These are phyloP conservation scores for Serrognathus titanus DNA, from an alignment of 2,888 invertebrate genomes.

Conservation along the genomic window DNA sequence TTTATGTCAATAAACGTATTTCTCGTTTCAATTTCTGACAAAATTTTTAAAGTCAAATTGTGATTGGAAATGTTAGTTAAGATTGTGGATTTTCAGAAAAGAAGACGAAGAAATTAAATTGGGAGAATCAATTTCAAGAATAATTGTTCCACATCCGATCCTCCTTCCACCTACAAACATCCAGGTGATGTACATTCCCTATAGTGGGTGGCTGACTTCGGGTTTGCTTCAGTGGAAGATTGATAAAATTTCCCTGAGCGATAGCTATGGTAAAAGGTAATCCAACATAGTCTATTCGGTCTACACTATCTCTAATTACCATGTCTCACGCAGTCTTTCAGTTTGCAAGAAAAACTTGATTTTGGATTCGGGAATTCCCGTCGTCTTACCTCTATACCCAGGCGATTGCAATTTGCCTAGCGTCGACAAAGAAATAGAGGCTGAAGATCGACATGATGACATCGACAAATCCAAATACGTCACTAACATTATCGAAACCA, in stretches of 20 bases:
- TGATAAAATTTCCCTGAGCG: conserved; percentile 78
- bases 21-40: too few species aligned
- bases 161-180: conserved; percentile 70
- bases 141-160: conserved; percentile 86
- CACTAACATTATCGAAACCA: conserved; percentile 37
- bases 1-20: too few species aligned
- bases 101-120: conserved; percentile 72
- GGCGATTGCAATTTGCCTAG: conserved; percentile 71
- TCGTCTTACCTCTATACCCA: conserved; percentile 69
- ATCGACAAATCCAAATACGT: conserved; percentile 34
- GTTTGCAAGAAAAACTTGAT: conserved; percentile 74
- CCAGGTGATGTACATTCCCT: conserved; percentile 79
- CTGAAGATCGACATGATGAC: conserved; percentile 18
- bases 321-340: conserved; percentile 59
- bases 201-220: conserved; percentile 87
- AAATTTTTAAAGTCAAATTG: too few species aligned
- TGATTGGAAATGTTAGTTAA: too few species aligned
- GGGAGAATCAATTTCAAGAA: conserved; percentile 72
- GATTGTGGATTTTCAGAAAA: conserved; percentile 55
- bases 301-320: background rate
- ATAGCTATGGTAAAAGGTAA: conserved; percentile 79
- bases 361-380: conserved; percentile 69
- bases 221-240: conserved; percentile 77
- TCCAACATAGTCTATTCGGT: conserved; percentile 20
- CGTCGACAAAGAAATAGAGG: conserved; percentile 14